Percentiles rank a stretch among this genome's conserved stretches.
phyloP scores from a whole-genome alignment of 2,113 vertebrate genomes.

The Pelusios castaneus region DNA sequence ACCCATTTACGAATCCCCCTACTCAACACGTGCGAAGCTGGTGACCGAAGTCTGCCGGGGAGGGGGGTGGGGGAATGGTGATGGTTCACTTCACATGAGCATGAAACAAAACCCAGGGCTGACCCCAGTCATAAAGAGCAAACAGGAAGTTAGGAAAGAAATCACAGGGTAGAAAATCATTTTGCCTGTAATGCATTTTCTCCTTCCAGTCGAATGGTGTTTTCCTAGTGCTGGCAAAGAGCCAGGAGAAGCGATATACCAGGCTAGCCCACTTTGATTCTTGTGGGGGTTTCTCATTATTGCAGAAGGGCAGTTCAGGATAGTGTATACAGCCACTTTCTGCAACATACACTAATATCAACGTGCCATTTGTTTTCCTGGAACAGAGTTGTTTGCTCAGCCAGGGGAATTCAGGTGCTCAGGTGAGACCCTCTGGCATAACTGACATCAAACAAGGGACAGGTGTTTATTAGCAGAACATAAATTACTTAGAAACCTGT shows the following conservation, averaged over 20 bases:
- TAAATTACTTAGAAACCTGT: not conserved
- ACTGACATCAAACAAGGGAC: constrained; percentile 2
- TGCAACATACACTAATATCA: not conserved
- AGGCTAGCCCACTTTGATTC: not conserved
- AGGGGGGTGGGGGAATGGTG: too few relatives aligned
- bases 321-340: not conserved
- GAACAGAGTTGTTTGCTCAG: constrained; percentile 32
- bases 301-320: not conserved
- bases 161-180: not conserved
- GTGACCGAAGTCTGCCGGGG: not conserved
- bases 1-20: not conserved
- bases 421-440: not conserved
- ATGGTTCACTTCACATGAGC: not conserved
- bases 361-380: not conserved
- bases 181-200: not conserved
- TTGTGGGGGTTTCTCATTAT: not conserved
- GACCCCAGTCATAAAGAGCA: not conserved
- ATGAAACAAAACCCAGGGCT: not conserved
- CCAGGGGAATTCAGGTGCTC: not conserved
- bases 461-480: constrained; percentile 21
- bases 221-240: not conserved
- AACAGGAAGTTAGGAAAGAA: not conserved
- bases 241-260: not conserved
- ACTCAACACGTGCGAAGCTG: not conserved
- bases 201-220: not conserved